These are phyloP conservation scores for Allacma fusca DNA, from an alignment of 2,888 invertebrate species.

Conservation along the genomic window DNA sequence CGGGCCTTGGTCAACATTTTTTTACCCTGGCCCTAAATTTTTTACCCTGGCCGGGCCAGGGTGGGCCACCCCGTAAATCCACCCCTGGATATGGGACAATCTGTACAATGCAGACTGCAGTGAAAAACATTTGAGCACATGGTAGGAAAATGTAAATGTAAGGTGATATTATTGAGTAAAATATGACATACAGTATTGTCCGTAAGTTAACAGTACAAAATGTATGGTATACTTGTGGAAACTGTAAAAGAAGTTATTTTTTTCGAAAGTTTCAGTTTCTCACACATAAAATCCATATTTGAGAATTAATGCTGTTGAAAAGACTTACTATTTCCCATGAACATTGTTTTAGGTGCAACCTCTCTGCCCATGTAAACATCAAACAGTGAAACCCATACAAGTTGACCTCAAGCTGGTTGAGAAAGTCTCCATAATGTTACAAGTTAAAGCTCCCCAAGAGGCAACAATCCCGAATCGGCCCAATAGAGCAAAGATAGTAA, in stretches of 20 bases:
- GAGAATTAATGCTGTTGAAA: too few relatives aligned
- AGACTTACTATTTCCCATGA: constrained; percentile 52
- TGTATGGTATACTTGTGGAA: constrained; percentile 52
- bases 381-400: constrained; percentile 55
- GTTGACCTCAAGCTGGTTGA: constrained; percentile 53
- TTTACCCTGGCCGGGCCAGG: too few relatives aligned
- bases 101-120: too few relatives aligned
- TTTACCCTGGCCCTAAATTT: too few relatives aligned
- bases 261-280: background rate
- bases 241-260: constrained; percentile 45
- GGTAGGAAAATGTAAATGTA: too few relatives aligned
- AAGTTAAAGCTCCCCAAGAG: constrained; percentile 51
- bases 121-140: too few relatives aligned
- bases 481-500: constrained; percentile 41
- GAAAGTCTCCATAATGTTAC: constrained; percentile 57
- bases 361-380: constrained; percentile 55
- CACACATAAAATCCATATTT: background rate
- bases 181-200: too few relatives aligned
- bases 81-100: too few relatives aligned
- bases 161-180: too few relatives aligned
- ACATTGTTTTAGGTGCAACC: constrained; percentile 56
- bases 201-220: constrained; percentile 52
- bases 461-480: constrained; percentile 43
- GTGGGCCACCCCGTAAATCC: too few relatives aligned
- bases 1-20: too few relatives aligned